Evolutionary conservation across 2,888 invertebrate genomes (phyloP), one percentile per base, ranked within the genome.

Genomic region (Drosophila atripex): DNA sequence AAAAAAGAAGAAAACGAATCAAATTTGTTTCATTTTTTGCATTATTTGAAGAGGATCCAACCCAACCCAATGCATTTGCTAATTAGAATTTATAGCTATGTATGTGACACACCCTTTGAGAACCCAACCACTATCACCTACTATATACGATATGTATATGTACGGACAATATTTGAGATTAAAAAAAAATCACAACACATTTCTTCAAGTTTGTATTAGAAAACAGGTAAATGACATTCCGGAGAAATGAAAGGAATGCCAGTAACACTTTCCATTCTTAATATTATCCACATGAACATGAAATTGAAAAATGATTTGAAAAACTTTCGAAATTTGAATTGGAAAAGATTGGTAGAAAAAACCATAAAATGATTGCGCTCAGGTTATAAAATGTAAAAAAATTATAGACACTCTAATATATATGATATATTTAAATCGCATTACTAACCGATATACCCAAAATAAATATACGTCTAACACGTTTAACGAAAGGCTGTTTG

Each of bases 401-500:
- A 28, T 28, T 43, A 47, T 56, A 2, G 23, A 52, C 53, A 61
- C 66, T 61, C 66, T 59, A 57, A 64, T 68, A 71, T 53, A 69
- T 60, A 73, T 51, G 47, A 74, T 49, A 70, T 59, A 50, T 45
- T 6, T 25, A 49, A 47, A 52, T 56, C 47, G 73, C 53, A 63
- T 55, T 52, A 38, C 30, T 60, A 16, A 47, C 41, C 39, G 43
- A 41, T 41, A 41, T 41, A 41, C 39, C 39, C 60, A 28, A 53
- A 16, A 63, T 78, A 73, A 63, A 65, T 80, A 73, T 71, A 80
- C 63, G 78, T 79, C 80, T 73, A 88, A 84, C 89, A 86, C 77
- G 87, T 90, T 89, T 88, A 89, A 90, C 89, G 86, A 86, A 90
- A 89, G 90, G 90, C 90, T 90, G 90, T 90, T 89, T 88, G 89